phyloP scores from a whole-genome alignment of 2,888 invertebrate genomes.

The Tinea trinotella region DNA sequence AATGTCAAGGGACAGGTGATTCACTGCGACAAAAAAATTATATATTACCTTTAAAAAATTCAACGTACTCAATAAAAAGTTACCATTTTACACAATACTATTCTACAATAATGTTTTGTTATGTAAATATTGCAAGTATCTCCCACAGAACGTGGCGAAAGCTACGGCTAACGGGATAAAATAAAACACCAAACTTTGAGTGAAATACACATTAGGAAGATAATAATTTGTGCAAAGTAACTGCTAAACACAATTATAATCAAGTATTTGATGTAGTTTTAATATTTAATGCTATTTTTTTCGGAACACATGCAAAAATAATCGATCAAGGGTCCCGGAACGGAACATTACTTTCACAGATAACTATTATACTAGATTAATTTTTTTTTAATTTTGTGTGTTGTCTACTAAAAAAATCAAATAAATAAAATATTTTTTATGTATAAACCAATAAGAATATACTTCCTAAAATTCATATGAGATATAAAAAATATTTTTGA shows the following conservation, averaged over 20 bases:
- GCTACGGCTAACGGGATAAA: slow-evolving; percentile 36
- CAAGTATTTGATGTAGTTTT: too few species aligned
- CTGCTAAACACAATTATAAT: neutral
- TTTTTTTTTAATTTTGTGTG: too few species aligned
- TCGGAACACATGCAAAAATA: neutral
- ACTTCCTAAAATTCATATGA: too few species aligned
- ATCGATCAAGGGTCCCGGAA: too few species aligned
- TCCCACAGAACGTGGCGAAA: slow-evolving; percentile 50
- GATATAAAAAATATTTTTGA: too few species aligned
- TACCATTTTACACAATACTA: slow-evolving; percentile 29
- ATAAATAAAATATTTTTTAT: too few species aligned
- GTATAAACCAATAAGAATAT: too few species aligned
- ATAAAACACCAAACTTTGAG: slow-evolving; percentile 19
- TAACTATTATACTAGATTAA: too few species aligned
- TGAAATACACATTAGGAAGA: neutral
- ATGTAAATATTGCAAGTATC: slow-evolving; percentile 24
- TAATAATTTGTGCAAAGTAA: neutral
- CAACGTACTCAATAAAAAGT: slow-evolving; percentile 25
- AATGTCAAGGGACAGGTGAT: slow-evolving; percentile 24
- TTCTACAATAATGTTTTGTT: neutral
- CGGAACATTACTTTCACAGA: too few species aligned
- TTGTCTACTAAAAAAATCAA: too few species aligned
- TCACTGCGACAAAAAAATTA: slow-evolving; percentile 23
- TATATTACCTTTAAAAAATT: slow-evolving; percentile 26
- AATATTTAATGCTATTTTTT: too few species aligned